phyloP scores from a whole-genome alignment of 92 coral and sea anemone genomes.

The Phenganax subtilis region DNA sequence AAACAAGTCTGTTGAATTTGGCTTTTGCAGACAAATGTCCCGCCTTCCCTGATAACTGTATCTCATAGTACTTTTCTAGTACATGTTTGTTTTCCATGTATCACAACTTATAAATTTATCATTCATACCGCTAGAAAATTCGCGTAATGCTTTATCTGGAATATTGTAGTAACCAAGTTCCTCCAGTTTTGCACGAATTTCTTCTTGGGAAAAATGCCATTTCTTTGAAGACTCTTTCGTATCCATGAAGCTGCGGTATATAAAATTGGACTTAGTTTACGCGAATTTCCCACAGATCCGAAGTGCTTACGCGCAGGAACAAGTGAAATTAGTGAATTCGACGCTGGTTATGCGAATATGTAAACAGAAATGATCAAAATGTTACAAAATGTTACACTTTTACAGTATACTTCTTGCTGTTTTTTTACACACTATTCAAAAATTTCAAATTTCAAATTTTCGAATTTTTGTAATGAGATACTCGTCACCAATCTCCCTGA shows the following conservation, averaged over 20 bases:
- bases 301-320: not conserved
- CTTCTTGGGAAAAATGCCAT: conserved; percentile 78
- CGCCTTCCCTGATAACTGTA: too few species aligned
- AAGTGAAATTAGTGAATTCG: not conserved
- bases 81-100: not conserved
- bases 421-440: too few species aligned
- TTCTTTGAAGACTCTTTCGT: conserved; percentile 43
- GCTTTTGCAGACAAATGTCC: too few species aligned
- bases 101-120: not conserved
- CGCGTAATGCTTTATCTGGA: conserved; percentile 71
- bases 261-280: not conserved
- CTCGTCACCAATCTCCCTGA: conserved; percentile 6
- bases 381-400: not conserved
- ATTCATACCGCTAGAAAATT: conserved; percentile 74
- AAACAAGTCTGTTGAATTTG: too few species aligned
- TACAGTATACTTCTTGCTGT: not conserved
- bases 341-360: not conserved
- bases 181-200: conserved; percentile 70
- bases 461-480: not conserved
- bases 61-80: too few species aligned
- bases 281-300: not conserved
- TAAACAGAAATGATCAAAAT: not conserved
- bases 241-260: not conserved
- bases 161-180: conserved; percentile 82
- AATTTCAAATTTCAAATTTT: conserved; percentile 14